A percentile compares a stretch with the other conserved stretches of the same genome.
Evolutionary conservation across 2,113 vertebrate genomes (phyloP).

Genomic region (Carassius auratus): DNA sequence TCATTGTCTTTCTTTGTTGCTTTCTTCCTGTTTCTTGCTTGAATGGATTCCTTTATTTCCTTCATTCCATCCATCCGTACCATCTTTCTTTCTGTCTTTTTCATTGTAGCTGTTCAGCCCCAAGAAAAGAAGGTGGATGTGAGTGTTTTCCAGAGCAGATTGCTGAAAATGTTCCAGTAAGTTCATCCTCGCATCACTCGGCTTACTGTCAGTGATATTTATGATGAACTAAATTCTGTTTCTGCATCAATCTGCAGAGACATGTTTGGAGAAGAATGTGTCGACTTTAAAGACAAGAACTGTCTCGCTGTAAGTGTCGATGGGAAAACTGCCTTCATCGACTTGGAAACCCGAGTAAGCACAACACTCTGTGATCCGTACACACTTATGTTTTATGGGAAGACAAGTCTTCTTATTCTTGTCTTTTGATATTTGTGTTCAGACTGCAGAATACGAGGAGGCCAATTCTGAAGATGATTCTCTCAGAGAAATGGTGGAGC

Average conservation of each 20-base stretch:
- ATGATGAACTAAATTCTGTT: not conserved
- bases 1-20: too few species aligned
- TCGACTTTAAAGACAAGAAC: conserved; percentile 80
- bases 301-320: conserved; percentile 85
- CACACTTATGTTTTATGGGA: not conserved
- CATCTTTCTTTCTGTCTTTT: not conserved
- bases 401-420: not conserved
- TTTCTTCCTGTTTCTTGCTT: too few species aligned
- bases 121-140: too few species aligned
- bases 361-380: not conserved
- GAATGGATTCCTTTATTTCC: too few species aligned
- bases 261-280: conserved; percentile 93
- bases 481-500: conserved; percentile 88
- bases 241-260: conserved; percentile 74
- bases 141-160: too few species aligned
- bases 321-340: conserved; percentile 83
- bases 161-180: too few species aligned
- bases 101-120: conserved; percentile 66
- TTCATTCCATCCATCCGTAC: too few species aligned
- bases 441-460: conserved; percentile 85
- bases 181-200: conserved; percentile 55
- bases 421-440: conserved; percentile 28
- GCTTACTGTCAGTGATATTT: not conserved
- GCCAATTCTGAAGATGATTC: conserved; percentile 85
- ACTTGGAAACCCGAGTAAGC: conserved; percentile 87